These are phyloP conservation scores for Eupelmus urozonus DNA, from an alignment of 2,888 invertebrate genomes.

Conservation along the genomic window DNA sequence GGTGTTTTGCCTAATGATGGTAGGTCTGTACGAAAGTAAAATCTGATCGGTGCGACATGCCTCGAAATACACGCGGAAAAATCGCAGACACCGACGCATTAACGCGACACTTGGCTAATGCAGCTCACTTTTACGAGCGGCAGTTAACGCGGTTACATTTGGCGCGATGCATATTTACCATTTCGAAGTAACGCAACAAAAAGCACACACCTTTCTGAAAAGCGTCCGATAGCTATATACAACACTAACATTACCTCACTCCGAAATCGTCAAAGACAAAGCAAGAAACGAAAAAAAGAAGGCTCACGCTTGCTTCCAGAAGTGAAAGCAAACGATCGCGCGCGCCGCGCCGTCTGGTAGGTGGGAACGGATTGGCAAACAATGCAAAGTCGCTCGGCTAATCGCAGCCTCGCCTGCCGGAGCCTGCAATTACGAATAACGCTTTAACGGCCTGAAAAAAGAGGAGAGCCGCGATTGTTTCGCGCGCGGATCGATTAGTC, in stretches of 20 bases:
- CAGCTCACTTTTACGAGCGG: constrained; percentile 47
- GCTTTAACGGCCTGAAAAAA: background rate
- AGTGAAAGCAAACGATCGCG: constrained; percentile 32
- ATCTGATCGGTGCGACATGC: too few relatives aligned
- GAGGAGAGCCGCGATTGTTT: background rate
- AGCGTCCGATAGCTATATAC: too few relatives aligned
- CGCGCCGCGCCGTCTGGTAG: too few relatives aligned
- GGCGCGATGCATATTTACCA: constrained; percentile 49
- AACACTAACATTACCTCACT: too few relatives aligned
- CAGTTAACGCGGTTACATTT: constrained; percentile 29
- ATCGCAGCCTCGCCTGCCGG: background rate
- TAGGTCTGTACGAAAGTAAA: too few relatives aligned
- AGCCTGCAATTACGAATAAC: background rate
- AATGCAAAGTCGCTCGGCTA: constrained; percentile 16
- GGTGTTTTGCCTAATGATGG: too few relatives aligned
- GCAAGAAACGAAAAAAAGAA: background rate
- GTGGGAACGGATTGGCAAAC: constrained; percentile 45
- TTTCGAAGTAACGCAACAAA: too few relatives aligned
- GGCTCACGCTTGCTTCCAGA: background rate
- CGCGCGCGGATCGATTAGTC: constrained; percentile 11
- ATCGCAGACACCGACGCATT: background rate
- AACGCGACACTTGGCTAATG: constrained; percentile 30
- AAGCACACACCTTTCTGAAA: too few relatives aligned
- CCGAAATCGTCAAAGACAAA: too few relatives aligned
- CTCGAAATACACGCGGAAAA: too few relatives aligned